Evolutionary conservation across 2,888 invertebrate species (phyloP).

Genomic region (Nudaria mundana): DNA sequence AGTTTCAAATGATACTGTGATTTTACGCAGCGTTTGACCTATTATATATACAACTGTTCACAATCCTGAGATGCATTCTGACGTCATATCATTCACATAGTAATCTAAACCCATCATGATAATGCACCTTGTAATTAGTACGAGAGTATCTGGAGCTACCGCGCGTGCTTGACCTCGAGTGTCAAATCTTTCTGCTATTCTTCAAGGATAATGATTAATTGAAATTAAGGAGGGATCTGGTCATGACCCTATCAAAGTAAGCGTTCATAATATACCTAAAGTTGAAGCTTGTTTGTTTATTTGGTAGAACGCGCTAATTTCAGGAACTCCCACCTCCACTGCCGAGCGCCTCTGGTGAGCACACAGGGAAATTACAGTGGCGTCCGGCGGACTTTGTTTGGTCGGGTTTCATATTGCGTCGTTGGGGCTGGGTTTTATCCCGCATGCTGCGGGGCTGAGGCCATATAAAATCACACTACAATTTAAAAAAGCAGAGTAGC

Average conservation of each 20-base stretch:
- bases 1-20: slow-evolving; percentile 47
- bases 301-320: too few species aligned
- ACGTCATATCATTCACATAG: slow-evolving; percentile 53
- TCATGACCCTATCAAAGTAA: slow-evolving; percentile 14
- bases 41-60: slow-evolving; percentile 65
- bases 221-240: slow-evolving; percentile 3
- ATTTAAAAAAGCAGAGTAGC: too few species aligned
- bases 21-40: slow-evolving; percentile 48
- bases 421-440: too few species aligned
- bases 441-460: too few species aligned
- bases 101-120: slow-evolving; percentile 40
- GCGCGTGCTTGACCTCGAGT: slow-evolving; percentile 55
- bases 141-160: slow-evolving; percentile 35
- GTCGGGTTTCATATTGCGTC: too few species aligned
- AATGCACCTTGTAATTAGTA: slow-evolving; percentile 60
- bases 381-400: too few species aligned
- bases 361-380: too few species aligned
- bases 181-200: slow-evolving; percentile 45
- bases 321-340: too few species aligned
- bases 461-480: too few species aligned
- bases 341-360: too few species aligned
- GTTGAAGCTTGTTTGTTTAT: too few species aligned
- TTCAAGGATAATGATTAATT: slow-evolving; percentile 59
- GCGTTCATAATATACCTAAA: too few species aligned
- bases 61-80: slow-evolving; percentile 60